Evolutionary conservation across 2,797 vertebrate species (phyloP).

Genomic region (Lerista edwardsae): DNA sequence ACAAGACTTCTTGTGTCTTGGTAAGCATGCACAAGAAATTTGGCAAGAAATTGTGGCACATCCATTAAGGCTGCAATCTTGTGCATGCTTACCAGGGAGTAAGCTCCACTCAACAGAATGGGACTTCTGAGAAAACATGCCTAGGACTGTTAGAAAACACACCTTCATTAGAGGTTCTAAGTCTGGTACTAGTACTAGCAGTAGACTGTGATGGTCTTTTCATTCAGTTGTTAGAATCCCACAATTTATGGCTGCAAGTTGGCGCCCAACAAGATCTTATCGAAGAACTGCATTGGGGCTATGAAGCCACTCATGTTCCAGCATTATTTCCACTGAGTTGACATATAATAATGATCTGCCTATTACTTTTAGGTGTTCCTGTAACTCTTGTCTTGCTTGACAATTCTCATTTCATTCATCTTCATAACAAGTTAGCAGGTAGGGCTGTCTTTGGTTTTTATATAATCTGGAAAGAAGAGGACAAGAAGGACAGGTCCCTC

Average conservation of each 20-base stretch:
- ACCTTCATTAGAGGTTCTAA: neutral
- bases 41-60: too few relatives aligned
- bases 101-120: too few relatives aligned
- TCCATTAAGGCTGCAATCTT: neutral
- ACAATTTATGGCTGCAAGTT: neutral
- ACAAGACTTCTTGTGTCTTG: neutral
- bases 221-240: neutral
- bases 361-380: constrained; percentile 3
- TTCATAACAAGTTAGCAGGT: neutral
- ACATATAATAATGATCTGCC: neutral
- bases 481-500: neutral
- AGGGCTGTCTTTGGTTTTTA: neutral
- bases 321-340: neutral
- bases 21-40: too few relatives aligned
- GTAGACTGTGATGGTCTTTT: neutral
- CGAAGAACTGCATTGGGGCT: neutral
- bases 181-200: neutral
- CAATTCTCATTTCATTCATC: neutral
- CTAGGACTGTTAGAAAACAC: neutral
- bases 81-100: too few relatives aligned
- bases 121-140: too few relatives aligned
- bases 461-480: neutral
- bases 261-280: neutral
- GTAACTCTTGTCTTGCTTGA: neutral
- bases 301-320: neutral